Base-by-base conservation (phyloP, 1,140 invertebrate genomes). In the Sogatella furcifera region DNA sequence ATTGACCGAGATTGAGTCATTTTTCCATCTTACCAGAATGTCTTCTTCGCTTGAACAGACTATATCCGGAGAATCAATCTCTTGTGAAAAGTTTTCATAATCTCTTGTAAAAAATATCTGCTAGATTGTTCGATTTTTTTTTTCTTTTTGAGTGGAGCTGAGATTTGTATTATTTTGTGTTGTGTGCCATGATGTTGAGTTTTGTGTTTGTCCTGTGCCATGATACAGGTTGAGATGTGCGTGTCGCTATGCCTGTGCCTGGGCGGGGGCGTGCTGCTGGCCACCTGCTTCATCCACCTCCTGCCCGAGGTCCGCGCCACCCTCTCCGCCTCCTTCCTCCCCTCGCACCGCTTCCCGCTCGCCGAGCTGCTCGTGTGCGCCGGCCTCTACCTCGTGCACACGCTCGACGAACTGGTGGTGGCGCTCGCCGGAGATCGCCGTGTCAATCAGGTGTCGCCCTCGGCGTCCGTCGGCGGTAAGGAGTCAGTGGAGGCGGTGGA, bases 191-290 rank as follows among this genome's bases (percentile, higher is more conserved):
- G n/a, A n/a, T n/a, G n/a, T n/a, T n/a, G n/a, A n/a, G n/a, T n/a
- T n/a, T n/a, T n/a, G n/a, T n/a, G n/a, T n/a, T n/a, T n/a, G n/a
- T n/a, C n/a, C n/a, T n/a, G n/a, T n/a, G n/a, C n/a, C n/a, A n/a
- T n/a, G 49, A 31, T 46, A 19, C 58, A 64, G 63, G 52, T 66
- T 17, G 65, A 66, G 13, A 53, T 57, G 21, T 10, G 49, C 9
- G 60, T 64, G 14, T 64, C 65, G 22, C 52, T 62, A 28, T 57
- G 60, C 10, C 77, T 92, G 0, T 92, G 89, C 67, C 90, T 90
- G 64, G 90, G 90, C 21, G 90, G 85, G 4, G 91, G 92, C 0
- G 89, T 95, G 8, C 78, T 95, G 28, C 70, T 95, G 15, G 87
- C 86, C 0, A 93, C 91, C 0, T 84, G 87, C 19, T 72, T 91